A percentile compares a stretch with the other conserved stretches of the same genome.
Evolutionary conservation across 2,888 invertebrate genomes (phyloP).

Genomic region (Microctonus hyperodae): DNA sequence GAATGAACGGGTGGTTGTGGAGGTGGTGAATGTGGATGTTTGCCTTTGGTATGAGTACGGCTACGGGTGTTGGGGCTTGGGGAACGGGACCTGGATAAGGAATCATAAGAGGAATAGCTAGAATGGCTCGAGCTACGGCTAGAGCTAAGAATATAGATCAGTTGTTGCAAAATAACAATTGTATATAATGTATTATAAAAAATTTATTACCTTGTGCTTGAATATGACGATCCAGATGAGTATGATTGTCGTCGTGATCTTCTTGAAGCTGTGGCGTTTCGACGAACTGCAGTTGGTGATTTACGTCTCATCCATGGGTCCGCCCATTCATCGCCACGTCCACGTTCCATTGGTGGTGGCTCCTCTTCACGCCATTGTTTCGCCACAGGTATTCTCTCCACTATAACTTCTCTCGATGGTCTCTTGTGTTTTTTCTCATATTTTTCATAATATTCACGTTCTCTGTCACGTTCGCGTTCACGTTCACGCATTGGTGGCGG

Average conservation of each 20-base stretch:
- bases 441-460: constrained; percentile 60
- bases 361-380: constrained; percentile 61
- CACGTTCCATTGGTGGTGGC: constrained; percentile 53
- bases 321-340: constrained; percentile 87
- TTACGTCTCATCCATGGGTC: constrained; percentile 92
- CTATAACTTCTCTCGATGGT: constrained; percentile 77
- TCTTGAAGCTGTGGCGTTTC: constrained; percentile 53
- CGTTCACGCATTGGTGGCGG: constrained; percentile 54
- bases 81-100: constrained; percentile 64
- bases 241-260: constrained; percentile 69
- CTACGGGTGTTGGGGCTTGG: constrained; percentile 64
- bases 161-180: constrained; percentile 12
- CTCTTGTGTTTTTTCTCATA: constrained; percentile 64
- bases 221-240: constrained; percentile 76
- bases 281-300: constrained; percentile 65
- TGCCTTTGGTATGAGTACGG: constrained; percentile 58
- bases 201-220: constrained; percentile 66
- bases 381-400: constrained; percentile 70
- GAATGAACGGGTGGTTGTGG: constrained; percentile 54
- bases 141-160: constrained; percentile 58
- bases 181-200: not conserved
- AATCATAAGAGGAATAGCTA: constrained; percentile 65
- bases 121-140: constrained; percentile 64
- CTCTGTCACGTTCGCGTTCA: constrained; percentile 55
- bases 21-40: constrained; percentile 45